Evolutionary conservation across 2,888 invertebrate species (phyloP).

Genomic region (Adela reaumurella): DNA sequence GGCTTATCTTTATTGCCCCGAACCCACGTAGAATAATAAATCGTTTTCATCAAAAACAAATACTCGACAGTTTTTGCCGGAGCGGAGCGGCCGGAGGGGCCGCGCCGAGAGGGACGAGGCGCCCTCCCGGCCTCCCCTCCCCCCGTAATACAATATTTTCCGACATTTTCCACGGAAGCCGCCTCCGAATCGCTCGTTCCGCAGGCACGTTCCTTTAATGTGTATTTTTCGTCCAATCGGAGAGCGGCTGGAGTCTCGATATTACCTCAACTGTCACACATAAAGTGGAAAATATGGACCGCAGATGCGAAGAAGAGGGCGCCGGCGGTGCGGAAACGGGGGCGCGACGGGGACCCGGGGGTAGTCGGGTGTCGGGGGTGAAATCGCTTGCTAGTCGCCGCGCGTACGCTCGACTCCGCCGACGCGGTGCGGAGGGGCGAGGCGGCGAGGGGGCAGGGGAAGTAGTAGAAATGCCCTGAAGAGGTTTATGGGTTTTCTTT

Average conservation of each 20-base stretch:
- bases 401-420: slow-evolving; percentile 43
- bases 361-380: slow-evolving; percentile 14
- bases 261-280: slow-evolving; percentile 61
- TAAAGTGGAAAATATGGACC: slow-evolving; percentile 61
- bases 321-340: slow-evolving; percentile 17
- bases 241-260: slow-evolving; percentile 57
- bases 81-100: slow-evolving; percentile 54
- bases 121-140: slow-evolving; percentile 42
- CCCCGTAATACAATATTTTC: slow-evolving; percentile 58
- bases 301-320: slow-evolving; percentile 29
- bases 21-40: slow-evolving; percentile 59
- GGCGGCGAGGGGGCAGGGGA: slow-evolving; percentile 24
- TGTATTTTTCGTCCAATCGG: slow-evolving; percentile 60
- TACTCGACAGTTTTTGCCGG: slow-evolving; percentile 58
- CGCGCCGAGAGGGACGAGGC: slow-evolving; percentile 52
- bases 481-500: slow-evolving; percentile 60
- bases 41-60: slow-evolving; percentile 59
- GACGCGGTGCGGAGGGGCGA: slow-evolving; percentile 42
- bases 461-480: slow-evolving; percentile 49
- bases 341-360: slow-evolving; percentile 26
- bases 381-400: slow-evolving; percentile 13
- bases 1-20: slow-evolving; percentile 59
- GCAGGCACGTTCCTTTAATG: slow-evolving; percentile 56
- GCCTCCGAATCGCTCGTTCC: slow-evolving; percentile 56
- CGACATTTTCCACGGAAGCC: slow-evolving; percentile 59